Evolutionary conservation across 2,113 vertebrate genomes (phyloP).

Genomic region (Cettia cetti): DNA sequence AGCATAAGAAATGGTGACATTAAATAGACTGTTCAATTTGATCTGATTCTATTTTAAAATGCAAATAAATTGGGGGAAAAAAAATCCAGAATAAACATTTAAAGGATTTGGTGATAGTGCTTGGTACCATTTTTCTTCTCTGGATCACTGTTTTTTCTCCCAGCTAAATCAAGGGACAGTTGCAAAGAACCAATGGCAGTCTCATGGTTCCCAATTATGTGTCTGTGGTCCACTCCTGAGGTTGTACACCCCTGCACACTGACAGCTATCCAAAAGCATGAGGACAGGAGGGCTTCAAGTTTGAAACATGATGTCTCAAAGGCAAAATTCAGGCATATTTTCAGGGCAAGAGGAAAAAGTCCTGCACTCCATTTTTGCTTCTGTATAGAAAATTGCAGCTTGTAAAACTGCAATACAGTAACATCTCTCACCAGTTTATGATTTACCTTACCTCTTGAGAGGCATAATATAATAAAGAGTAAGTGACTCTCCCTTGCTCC

Average conservation of each 20-base stretch:
- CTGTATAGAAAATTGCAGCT: not conserved
- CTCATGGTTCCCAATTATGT: not conserved
- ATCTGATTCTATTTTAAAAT: not conserved
- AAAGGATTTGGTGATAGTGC: not conserved
- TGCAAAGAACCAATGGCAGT: not conserved
- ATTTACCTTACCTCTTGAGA: not conserved
- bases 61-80: not conserved
- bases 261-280: not conserved
- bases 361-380: not conserved
- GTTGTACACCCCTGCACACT: too few relatives aligned
- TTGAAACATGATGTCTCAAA: not conserved
- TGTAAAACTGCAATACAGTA: not conserved
- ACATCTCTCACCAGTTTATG: not conserved
- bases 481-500: not conserved
- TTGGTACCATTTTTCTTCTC: rapidly evolving
- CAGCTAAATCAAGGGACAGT: not conserved
- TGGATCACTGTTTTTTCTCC: not conserved
- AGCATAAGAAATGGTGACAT: not conserved
- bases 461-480: not conserved
- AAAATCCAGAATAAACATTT: not conserved
- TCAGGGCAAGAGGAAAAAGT: not conserved
- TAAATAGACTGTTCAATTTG: not conserved
- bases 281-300: not conserved
- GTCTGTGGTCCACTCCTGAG: not conserved
- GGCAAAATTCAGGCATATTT: not conserved